Conservation (phyloP, 2,888 invertebrate genomes). For the Drosophila ustulata region DNA sequence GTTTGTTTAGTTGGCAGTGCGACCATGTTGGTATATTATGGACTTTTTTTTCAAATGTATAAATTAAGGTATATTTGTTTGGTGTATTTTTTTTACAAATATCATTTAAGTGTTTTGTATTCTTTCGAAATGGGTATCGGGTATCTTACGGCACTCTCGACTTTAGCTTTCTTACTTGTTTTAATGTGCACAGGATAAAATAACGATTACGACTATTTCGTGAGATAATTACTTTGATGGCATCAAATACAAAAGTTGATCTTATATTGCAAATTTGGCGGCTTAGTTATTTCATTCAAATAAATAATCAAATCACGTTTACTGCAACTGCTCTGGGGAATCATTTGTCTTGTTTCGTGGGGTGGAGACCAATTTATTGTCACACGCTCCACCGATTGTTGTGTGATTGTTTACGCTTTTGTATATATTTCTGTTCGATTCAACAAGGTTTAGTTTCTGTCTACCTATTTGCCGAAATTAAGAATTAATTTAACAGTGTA, state of each 20-base stretch:
- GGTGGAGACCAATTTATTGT: neutral
- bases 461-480: too few relatives aligned
- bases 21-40: too few relatives aligned
- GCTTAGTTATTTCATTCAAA: slow-evolving; percentile 6
- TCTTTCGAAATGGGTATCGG: too few relatives aligned
- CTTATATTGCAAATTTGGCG: slow-evolving; percentile 5
- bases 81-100: too few relatives aligned
- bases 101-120: too few relatives aligned
- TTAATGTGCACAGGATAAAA: neutral
- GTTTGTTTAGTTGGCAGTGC: too few relatives aligned
- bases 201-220: neutral
- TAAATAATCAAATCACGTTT: slow-evolving; percentile 55
- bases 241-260: slow-evolving; percentile 1
- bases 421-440: neutral
- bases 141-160: too few relatives aligned
- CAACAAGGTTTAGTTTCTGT: too few relatives aligned
- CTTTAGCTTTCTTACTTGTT: neutral
- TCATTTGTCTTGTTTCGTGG: slow-evolving; percentile 51
- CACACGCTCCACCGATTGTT: neutral
- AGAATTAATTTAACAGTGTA: too few relatives aligned
- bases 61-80: too few relatives aligned
- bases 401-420: neutral
- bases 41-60: too few relatives aligned
- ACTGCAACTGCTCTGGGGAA: slow-evolving; percentile 48
- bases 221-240: slow-evolving; percentile 8